phyloP scores from a whole-genome alignment of 2,113 vertebrate genomes.

The Burhinus bistriatus region DNA sequence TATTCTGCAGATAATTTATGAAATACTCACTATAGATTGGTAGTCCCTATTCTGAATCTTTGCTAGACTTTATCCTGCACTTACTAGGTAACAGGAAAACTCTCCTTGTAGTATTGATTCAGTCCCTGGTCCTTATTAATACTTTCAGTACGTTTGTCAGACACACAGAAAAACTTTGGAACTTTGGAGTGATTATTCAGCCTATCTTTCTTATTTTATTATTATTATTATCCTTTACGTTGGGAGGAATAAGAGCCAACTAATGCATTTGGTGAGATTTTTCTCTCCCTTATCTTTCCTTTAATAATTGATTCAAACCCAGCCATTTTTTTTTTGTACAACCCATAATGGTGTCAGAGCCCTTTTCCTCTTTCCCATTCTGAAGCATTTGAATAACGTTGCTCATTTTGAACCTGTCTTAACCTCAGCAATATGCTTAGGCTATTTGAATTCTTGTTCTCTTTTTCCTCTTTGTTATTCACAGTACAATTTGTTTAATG shows the following conservation, averaged over 20 bases:
- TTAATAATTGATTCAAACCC: slow-evolving; percentile 32
- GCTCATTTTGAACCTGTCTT: slow-evolving; percentile 44
- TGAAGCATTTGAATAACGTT: slow-evolving; percentile 50
- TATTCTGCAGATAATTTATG: background rate
- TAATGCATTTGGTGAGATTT: slow-evolving; percentile 34
- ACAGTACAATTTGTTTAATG: slow-evolving; percentile 64
- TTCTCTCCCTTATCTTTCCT: background rate
- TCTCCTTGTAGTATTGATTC: background rate
- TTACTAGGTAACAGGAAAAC: background rate
- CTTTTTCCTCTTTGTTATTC: slow-evolving; percentile 54
- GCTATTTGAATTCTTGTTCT: slow-evolving; percentile 45
- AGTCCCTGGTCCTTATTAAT: background rate
- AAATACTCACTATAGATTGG: background rate
- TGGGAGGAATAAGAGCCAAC: slow-evolving; percentile 15
- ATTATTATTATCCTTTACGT: background rate
- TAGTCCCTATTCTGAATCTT: background rate
- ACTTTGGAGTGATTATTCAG: background rate
- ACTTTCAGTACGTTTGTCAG: background rate
- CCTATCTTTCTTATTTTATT: background rate
- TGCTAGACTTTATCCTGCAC: background rate
- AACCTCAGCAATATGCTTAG: slow-evolving; percentile 35
- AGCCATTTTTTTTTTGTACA: background rate
- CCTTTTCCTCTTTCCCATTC: slow-evolving; percentile 20
- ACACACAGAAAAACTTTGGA: background rate
- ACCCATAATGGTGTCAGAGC: slow-evolving; percentile 36